phyloP scores from a whole-genome alignment of 2,888 invertebrate genomes.

The Lapara coniferarum region DNA sequence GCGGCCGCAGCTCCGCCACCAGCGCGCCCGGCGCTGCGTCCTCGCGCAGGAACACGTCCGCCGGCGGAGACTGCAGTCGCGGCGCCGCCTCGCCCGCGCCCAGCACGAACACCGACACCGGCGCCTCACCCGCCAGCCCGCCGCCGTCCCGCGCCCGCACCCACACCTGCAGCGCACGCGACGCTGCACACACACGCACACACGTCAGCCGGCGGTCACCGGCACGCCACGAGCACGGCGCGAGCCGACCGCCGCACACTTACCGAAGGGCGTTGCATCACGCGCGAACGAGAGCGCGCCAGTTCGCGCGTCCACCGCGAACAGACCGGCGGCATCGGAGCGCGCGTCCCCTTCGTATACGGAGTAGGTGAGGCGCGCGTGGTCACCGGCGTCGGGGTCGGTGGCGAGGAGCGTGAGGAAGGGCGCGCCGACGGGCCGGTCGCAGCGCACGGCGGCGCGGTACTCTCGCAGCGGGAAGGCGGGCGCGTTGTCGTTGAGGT shows the following conservation, averaged over 20 bases:
- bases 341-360: slow-evolving; percentile 86
- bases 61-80: slow-evolving; percentile 87
- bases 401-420: slow-evolving; percentile 81
- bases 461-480: slow-evolving; percentile 90
- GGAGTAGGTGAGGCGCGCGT: slow-evolving; percentile 89
- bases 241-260: slow-evolving; percentile 29
- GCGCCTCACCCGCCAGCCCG: slow-evolving; percentile 91
- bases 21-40: slow-evolving; percentile 81
- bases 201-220: slow-evolving; percentile 42
- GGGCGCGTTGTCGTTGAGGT: slow-evolving; percentile 93
- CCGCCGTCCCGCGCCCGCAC: slow-evolving; percentile 94
- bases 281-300: slow-evolving; percentile 89
- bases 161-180: slow-evolving; percentile 93
- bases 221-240: neutral
- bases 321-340: slow-evolving; percentile 85
- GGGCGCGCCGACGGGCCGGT: slow-evolving; percentile 60
- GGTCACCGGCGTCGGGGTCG: slow-evolving; percentile 91
- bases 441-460: slow-evolving; percentile 87
- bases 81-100: slow-evolving; percentile 88
- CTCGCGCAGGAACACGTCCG: slow-evolving; percentile 92
- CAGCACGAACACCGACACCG: slow-evolving; percentile 91
- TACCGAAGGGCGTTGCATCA: slow-evolving; percentile 82
- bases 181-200: slow-evolving; percentile 85
- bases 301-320: slow-evolving; percentile 88
- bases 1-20: slow-evolving; percentile 57